Evolutionary conservation across 2,797 vertebrate species (phyloP), one percentile per base, ranked within the genome.

Genomic region (Podarcis lilfordi): DNA sequence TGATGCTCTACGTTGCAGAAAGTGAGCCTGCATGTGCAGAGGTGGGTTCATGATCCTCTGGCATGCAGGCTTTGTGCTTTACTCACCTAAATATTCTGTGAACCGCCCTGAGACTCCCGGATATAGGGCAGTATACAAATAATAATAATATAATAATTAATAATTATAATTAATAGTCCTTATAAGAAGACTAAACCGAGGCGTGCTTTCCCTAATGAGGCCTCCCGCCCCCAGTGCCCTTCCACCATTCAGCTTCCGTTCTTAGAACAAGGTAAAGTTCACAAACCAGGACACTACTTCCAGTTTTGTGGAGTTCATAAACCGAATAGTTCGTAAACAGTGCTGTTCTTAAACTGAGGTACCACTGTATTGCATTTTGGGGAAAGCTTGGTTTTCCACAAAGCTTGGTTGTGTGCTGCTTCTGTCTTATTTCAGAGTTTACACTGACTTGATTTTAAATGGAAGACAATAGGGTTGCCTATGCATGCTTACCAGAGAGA

Each of bases 1-100:
- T 55, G 13, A 15, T 55, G 40, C 88, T 3, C 84, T 90, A 84
- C n/a, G 85, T 3, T 0, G 0, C 59, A 86, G 72, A 5, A 8
- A 0, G 0, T 1, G n/a, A 68, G 85, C 0, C 19, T 15, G 0
- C 0, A 0, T 23, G 50, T 5, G 78, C 0, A 80, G 32, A 13
- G 29, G 10, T 80, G 45, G 8, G 35, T 27, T 59, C 35, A n/a
- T 61, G 8, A n/a, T 29, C 5, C 19, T 81, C 81, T 37, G 55
- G 13, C 61, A 45, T 82, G 29, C 29, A 32, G 8, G 55, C 13
- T 3, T 11, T 13, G 40, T 50, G 0, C 75, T 69, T 55, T 40
- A 29, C 0, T 27, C 4, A 15, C 50, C 50, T 15, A 55, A 55
- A 55, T 55, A 55, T 55, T 55, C 3, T 55, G 3, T 55, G 50